Percentiles rank a stretch among this genome's conserved stretches.
Evolutionary conservation across 2,888 invertebrate species (phyloP).

Genomic region (Drosophila melanosoma): DNA sequence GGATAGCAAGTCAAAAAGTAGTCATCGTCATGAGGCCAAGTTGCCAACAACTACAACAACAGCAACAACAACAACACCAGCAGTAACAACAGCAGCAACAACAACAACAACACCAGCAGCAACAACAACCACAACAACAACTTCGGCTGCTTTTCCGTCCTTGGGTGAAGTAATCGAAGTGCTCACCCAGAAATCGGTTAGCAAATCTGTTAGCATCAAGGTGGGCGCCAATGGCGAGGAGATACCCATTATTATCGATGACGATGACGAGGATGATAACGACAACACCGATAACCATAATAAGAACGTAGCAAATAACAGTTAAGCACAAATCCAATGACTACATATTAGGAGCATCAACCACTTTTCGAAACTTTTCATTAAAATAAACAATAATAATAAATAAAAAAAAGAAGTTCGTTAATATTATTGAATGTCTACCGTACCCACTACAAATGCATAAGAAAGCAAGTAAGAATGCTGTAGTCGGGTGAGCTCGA

Average conservation of each 20-base stretch:
- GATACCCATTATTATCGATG: conserved; percentile 81
- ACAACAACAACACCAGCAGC: conserved; percentile 3
- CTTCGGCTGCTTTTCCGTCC: not conserved
- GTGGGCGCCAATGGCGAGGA: conserved; percentile 85
- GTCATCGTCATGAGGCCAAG: conserved; percentile 63
- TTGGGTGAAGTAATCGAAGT: conserved; percentile 71
- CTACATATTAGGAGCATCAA: conserved; percentile 8
- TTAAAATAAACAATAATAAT: not conserved
- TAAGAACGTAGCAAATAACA: conserved; percentile 69
- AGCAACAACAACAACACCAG: conserved; percentile 1
- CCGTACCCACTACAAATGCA: too few relatives aligned
- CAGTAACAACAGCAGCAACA: not conserved
- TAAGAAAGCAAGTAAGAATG: too few relatives aligned
- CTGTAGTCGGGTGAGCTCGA: too few relatives aligned
- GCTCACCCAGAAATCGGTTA: conserved; percentile 85
- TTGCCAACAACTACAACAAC: conserved; percentile 11
- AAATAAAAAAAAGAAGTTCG: too few relatives aligned
- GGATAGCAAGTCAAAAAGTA: conserved; percentile 65
- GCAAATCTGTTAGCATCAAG: conserved; percentile 86
- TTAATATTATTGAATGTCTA: too few relatives aligned
- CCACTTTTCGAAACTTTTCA: not conserved
- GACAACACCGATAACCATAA: not conserved
- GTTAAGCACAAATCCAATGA: conserved; percentile 23
- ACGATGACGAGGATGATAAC: conserved; percentile 47
- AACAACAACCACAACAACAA: not conserved